Base-by-base conservation (phyloP, 2,797 vertebrate genomes). In the Gorsachius magnificus region DNA sequence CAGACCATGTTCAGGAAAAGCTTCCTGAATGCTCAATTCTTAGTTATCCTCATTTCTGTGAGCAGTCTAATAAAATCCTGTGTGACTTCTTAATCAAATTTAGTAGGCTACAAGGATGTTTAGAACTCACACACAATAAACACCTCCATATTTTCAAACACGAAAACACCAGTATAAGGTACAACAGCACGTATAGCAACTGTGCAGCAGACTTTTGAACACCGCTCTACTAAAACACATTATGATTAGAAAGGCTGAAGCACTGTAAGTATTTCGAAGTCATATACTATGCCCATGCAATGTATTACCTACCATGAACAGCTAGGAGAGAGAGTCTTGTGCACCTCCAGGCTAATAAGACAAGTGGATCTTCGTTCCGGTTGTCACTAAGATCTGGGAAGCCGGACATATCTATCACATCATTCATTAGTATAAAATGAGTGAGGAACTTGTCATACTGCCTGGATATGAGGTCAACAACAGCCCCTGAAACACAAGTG, bases 371-470 rank as follows among this genome's bases (percentile, higher is more conserved):
- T 98, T 99, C 99, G 65, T 99, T 99, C 74, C 99, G 98, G 97
- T 99, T 99, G 96, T 99, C 97, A 48, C 99, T 99, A 96, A 99
- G 99, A 98, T 99, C 99, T 31, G 99, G 99, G 97, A 99, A 99
- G 92, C 98, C 98, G 36, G 98, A 98, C 63, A 99, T 99, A 92
- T 99, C 99, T 96, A 98, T 97, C 80, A 98, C 98, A 97, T 98
- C 98, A 98, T 99, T 99, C 98, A 99, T 99, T 90, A 99, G 98
- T 97, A 99, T 98, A 97, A 99, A 99, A 97, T 99, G 99, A 93
- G 99, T 99, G 96, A 99, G 99, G 92, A 99, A 99, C 97, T 99
- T 99, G 98, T 99, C 98, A 96, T 99, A 99, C 98, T 99, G 99
- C 98, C 99, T 99, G 87, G 99, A 99, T 98, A 99, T 99, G 96